phyloP scores from a whole-genome alignment of 2,797 vertebrate species.

The Phalloptychus januarius region DNA sequence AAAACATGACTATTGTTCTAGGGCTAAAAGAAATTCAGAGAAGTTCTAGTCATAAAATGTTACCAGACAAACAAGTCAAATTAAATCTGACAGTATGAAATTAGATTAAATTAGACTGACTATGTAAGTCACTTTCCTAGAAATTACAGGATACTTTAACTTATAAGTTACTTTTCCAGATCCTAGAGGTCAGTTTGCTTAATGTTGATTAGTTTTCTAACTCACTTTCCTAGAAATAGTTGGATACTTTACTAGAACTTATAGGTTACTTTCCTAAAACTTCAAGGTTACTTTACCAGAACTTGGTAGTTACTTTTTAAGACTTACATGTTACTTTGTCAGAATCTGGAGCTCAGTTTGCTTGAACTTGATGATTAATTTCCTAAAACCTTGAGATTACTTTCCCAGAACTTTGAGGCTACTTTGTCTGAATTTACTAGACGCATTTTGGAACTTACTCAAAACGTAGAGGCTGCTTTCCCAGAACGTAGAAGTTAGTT shows the following conservation, averaged over 20 bases:
- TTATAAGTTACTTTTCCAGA: too few species aligned
- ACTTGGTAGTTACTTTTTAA: too few species aligned
- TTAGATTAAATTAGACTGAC: neutral
- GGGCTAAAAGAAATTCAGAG: neutral
- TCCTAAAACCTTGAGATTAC: neutral
- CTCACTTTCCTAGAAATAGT: too few species aligned
- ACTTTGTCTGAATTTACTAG: neutral
- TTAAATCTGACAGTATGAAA: neutral
- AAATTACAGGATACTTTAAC: too few species aligned
- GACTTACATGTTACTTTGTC: neutral
- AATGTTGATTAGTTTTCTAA: too few species aligned
- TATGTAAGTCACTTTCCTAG: too few species aligned
- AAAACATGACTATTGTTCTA: neutral
- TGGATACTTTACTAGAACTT: neutral
- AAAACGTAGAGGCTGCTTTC: neutral
- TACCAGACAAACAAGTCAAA: neutral
- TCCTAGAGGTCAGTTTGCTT: too few species aligned
- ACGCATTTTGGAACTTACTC: neutral
- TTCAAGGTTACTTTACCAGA: neutral
- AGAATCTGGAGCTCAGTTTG: too few species aligned
- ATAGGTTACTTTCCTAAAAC: neutral
- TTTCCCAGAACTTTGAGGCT: neutral
- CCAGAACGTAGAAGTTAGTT: neutral
- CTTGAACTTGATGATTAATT: neutral
- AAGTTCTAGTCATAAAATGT: neutral